Conservation (phyloP, 2,113 vertebrate genomes). For the Hippopotamus amphibius region DNA sequence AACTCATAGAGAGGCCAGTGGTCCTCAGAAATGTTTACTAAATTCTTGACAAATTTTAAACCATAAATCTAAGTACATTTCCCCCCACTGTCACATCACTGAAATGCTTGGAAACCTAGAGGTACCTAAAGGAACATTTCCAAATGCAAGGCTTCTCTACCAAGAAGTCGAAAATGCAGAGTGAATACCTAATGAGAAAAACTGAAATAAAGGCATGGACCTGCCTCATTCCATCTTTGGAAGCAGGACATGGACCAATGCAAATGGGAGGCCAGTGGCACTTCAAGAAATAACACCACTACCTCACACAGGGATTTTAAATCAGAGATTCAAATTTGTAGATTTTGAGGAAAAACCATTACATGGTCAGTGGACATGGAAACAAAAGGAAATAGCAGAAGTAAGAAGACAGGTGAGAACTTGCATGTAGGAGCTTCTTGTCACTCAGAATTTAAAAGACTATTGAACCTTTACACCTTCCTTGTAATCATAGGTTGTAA, state of each 20-base stretch:
- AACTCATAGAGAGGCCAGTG: not conserved
- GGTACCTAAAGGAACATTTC: conserved; percentile 24
- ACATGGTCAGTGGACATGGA: not conserved
- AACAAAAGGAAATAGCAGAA: not conserved
- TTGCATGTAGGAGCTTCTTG: not conserved
- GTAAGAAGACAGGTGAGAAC: not conserved
- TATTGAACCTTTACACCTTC: not conserved
- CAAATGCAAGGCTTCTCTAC: conserved; percentile 17
- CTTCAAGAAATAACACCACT: not conserved
- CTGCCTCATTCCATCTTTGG: not conserved
- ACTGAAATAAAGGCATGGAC: not conserved
- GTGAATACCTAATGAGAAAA: not conserved
- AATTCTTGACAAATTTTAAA: not conserved
- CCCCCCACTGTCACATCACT: not conserved
- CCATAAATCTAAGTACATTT: not conserved
- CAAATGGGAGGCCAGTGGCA: not conserved
- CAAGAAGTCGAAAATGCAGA: not conserved
- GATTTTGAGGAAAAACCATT: conserved; percentile 19
- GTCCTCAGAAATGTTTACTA: conserved; percentile 15
- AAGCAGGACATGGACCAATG: not conserved
- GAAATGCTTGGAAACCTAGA: not conserved
- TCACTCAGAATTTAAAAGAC: not conserved
- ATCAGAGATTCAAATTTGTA: not conserved
- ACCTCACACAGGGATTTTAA: not conserved
- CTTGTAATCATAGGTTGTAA: conserved; percentile 15